Evolutionary conservation across 53 echinoderm and acorn worm species (phyloP), one percentile per base, ranked within the genome.

Genomic region (Echinometra lucunter): DNA sequence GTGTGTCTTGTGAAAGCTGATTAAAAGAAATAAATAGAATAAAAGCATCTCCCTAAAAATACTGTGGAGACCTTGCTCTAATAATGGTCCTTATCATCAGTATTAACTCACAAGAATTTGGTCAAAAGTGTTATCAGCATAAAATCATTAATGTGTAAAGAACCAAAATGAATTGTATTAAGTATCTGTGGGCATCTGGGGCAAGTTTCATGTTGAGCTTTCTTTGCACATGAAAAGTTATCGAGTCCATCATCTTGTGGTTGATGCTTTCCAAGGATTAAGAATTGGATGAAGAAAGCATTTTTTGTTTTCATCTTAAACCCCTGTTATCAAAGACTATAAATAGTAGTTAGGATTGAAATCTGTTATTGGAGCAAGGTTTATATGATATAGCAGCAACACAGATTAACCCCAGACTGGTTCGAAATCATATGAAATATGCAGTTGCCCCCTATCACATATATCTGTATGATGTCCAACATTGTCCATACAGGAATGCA

Each of bases 1-100:
- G 38, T 57, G 32, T 45, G 45, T 85, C 45, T 47, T 85, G 85
- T 85, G 85, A 85, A 85, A 49, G 85, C 85, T 49, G n/a, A 49
- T 9, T 4, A 85, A 49, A 85, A 47, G 18, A 49, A 35, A 74
- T 6, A 30, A 32, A 74, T 5, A 34, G 6, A 32, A 56, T 9
- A 15, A 63, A 21, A 23, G 19, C 23, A 63, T 74, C 34, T 74
- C 35, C 18, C 74, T 74, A 27, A 21, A 37, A 8, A 74, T 37
- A 35, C 0, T 27, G 16, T 74, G 34, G 34, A 74, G 37, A 35
- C 74, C 74, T 74, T 74, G 74, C 74, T 74, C 74, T 37, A 34
- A 74, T 74, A 74, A 19, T 72, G 12, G 32, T 9, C 13, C 32
- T 72, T 28, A 67, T 8, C 13, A 16, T 28, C 34, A n/a, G 30